Conservation (phyloP, 2,888 invertebrate genomes). For the Zele albiditarsus region DNA sequence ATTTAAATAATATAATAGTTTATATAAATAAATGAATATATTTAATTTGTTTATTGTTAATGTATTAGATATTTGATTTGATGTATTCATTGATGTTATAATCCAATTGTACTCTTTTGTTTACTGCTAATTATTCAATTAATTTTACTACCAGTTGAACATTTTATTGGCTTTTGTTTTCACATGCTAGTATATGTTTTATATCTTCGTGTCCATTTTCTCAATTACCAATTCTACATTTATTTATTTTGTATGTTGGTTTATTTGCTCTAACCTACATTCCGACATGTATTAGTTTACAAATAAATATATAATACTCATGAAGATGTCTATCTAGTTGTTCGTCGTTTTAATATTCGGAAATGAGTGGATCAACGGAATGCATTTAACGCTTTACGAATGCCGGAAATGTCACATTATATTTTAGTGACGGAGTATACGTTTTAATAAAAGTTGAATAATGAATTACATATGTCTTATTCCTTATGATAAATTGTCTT, state of each 20-base stretch:
- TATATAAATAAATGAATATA: too few relatives aligned
- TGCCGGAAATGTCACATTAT: slow-evolving; percentile 23
- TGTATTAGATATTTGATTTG: too few relatives aligned
- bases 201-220: too few relatives aligned
- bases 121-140: too few relatives aligned
- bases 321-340: neutral
- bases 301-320: neutral
- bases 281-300: neutral
- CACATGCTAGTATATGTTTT: too few relatives aligned
- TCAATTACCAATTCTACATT: neutral
- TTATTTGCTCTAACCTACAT: neutral
- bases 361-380: slow-evolving; percentile 13
- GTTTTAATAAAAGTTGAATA: slow-evolving; percentile 6
- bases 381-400: slow-evolving; percentile 7
- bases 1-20: neutral
- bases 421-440: slow-evolving; percentile 1
- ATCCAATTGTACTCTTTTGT: too few relatives aligned
- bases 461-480: slow-evolving; percentile 16
- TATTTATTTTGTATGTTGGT: neutral
- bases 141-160: too few relatives aligned
- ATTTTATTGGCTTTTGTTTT: too few relatives aligned
- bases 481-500: neutral
- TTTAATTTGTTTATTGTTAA: too few relatives aligned
- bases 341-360: neutral
- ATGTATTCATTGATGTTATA: too few relatives aligned